Conservation (phyloP, 2,888 invertebrate species). For the Liodrosophila aerea region DNA sequence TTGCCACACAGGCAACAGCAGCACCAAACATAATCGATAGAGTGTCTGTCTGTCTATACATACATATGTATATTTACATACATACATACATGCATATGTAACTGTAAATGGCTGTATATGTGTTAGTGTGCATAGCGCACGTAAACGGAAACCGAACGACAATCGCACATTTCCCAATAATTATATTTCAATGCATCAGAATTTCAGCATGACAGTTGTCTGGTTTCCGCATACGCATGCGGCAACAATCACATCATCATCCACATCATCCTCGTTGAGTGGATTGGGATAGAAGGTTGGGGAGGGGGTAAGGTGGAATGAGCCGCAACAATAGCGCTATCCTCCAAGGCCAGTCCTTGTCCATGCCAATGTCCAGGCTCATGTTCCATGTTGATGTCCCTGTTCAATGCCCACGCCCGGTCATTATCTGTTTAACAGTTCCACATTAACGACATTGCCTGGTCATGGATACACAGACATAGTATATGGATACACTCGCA, state of each 20-base stretch:
- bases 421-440: conserved; percentile 80
- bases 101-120: background rate
- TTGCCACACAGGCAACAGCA: conserved; percentile 29
- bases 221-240: conserved; percentile 70
- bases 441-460: conserved; percentile 68
- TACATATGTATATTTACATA: conserved; percentile 6
- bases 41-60: conserved; percentile 18
- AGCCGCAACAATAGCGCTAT: conserved; percentile 34
- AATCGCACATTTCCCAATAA: conserved; percentile 80
- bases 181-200: conserved; percentile 80
- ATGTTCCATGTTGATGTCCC: conserved; percentile 21
- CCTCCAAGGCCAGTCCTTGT: conserved; percentile 15
- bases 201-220: conserved; percentile 71
- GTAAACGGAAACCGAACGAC: conserved; percentile 76
- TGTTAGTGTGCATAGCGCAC: conserved; percentile 28
- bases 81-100: conserved; percentile 4
- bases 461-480: conserved; percentile 55
- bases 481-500: conserved; percentile 5
- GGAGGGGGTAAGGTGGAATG: no score
- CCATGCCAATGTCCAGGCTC: conserved; percentile 4
- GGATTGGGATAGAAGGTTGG: background rate
- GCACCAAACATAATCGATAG: conserved; percentile 51
- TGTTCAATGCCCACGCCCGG: conserved; percentile 35
- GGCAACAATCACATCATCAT: conserved; percentile 44
- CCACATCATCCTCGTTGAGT: conserved; percentile 21